These are phyloP conservation scores for Brachystomella parvula DNA, from an alignment of 1,140 invertebrate genomes.

Conservation along the genomic window DNA sequence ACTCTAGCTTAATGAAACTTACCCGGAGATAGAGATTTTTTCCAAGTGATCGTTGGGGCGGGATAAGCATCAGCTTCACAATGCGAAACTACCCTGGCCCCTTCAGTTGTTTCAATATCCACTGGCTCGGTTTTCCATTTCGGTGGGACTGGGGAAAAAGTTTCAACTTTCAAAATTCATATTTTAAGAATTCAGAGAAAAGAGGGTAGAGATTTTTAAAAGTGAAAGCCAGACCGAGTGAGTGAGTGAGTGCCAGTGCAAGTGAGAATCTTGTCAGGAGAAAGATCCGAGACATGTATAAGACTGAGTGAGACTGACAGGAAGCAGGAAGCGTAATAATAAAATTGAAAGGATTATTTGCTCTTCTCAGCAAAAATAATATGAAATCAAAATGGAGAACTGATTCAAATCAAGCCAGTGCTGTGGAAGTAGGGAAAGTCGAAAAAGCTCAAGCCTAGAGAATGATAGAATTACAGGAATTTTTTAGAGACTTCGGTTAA, in stretches of 20 bases:
- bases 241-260: neutral
- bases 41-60: conserved; percentile 49
- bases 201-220: neutral
- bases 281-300: neutral
- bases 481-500: too few species aligned
- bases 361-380: too few species aligned
- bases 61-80: conserved; percentile 56
- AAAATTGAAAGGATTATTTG: too few species aligned
- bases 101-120: conserved; percentile 73
- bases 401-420: too few species aligned
- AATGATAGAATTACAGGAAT: too few species aligned
- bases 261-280: neutral
- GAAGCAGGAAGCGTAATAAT: too few species aligned
- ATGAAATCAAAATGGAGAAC: too few species aligned
- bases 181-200: neutral
- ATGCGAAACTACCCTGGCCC: conserved; percentile 69
- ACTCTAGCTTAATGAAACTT: conserved; percentile 6
- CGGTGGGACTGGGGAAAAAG: conserved; percentile 64
- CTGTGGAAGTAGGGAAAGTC: too few species aligned
- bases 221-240: conserved; percentile 5
- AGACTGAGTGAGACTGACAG: too few species aligned
- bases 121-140: conserved; percentile 60
- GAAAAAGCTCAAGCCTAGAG: too few species aligned
- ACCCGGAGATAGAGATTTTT: conserved; percentile 42
- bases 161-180: neutral